A percentile compares a stretch with the other conserved stretches of the same genome.
phyloP scores from a whole-genome alignment of 2,797 vertebrate species.

The Lophius americanus region DNA sequence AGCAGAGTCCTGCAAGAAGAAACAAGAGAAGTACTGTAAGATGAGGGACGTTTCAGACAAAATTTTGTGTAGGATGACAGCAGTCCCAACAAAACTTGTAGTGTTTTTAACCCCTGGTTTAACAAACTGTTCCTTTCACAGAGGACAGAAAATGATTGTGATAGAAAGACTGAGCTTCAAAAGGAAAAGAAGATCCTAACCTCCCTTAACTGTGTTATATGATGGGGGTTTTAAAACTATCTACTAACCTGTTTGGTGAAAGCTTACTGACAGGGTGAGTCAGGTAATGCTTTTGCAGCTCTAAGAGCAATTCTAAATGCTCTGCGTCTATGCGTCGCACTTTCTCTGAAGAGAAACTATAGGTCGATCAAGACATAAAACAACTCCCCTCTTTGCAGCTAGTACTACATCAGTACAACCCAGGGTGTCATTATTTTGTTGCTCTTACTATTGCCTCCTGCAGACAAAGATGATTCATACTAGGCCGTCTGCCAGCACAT shows the following conservation, averaged over 20 bases:
- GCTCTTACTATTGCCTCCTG: not conserved
- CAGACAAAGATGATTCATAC: conserved; percentile 1
- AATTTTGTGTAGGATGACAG: conserved; percentile 60
- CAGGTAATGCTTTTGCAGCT: conserved; percentile 66
- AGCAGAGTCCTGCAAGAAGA: conserved; percentile 36
- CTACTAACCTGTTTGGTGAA: conserved; percentile 59
- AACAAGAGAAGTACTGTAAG: conserved; percentile 13
- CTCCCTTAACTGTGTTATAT: conserved; percentile 52
- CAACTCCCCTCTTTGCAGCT: conserved; percentile 22
- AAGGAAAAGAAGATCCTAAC: conserved; percentile 67
- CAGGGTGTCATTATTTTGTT: not conserved
- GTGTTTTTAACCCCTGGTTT: conserved; percentile 77
- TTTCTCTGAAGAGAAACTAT: conserved; percentile 64
- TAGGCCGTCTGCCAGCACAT: conserved; percentile 13
- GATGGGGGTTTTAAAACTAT: conserved; percentile 52
- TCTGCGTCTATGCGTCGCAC: conserved; percentile 34
- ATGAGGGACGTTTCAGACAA: conserved; percentile 30
- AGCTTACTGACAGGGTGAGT: conserved; percentile 57
- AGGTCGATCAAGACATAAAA: conserved; percentile 59
- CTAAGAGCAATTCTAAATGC: conserved; percentile 65
- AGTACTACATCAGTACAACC: conserved; percentile 2
- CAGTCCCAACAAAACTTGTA: conserved; percentile 61
- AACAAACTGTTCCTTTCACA: conserved; percentile 86
- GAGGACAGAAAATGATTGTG: conserved; percentile 82
- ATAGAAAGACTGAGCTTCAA: conserved; percentile 77